A percentile compares a stretch with the other conserved stretches of the same genome.
phyloP scores from a whole-genome alignment of 2,888 invertebrate genomes.

The Megastigmus dorsalis region DNA sequence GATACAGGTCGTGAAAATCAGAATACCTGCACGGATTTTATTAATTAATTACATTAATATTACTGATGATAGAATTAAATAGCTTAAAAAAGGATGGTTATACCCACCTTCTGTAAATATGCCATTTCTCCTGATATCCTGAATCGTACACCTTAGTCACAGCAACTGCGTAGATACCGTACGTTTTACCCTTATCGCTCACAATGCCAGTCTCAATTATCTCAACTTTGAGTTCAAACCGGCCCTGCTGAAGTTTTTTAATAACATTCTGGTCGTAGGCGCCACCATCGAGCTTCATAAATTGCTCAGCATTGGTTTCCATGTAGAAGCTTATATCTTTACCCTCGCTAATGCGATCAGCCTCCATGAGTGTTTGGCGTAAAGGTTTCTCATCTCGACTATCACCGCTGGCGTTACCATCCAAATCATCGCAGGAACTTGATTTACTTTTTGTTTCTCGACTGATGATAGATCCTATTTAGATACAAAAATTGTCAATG shows the following conservation, averaged over 20 bases:
- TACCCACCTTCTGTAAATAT: conserved; percentile 86
- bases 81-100: not conserved
- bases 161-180: conserved; percentile 91
- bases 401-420: conserved; percentile 55
- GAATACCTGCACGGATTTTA: conserved; percentile 78
- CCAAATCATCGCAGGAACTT: conserved; percentile 52
- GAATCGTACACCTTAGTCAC: conserved; percentile 83
- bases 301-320: conserved; percentile 64
- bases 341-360: conserved; percentile 54
- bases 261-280: conserved; percentile 69
- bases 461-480: conserved; percentile 24
- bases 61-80: not conserved
- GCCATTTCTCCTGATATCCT: conserved; percentile 87
- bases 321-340: conserved; percentile 63
- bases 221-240: conserved; percentile 68
- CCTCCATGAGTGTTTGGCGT: conserved; percentile 45
- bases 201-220: conserved; percentile 80
- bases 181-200: conserved; percentile 88
- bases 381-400: conserved; percentile 57
- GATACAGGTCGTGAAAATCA: conserved; percentile 93
- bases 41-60: not conserved
- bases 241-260: conserved; percentile 70
- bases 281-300: conserved; percentile 65
- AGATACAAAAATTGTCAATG: too few relatives aligned
- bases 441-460: conserved; percentile 51